Conservation (phyloP, 2,113 vertebrate species). For the Neolamprologus ventralis region DNA sequence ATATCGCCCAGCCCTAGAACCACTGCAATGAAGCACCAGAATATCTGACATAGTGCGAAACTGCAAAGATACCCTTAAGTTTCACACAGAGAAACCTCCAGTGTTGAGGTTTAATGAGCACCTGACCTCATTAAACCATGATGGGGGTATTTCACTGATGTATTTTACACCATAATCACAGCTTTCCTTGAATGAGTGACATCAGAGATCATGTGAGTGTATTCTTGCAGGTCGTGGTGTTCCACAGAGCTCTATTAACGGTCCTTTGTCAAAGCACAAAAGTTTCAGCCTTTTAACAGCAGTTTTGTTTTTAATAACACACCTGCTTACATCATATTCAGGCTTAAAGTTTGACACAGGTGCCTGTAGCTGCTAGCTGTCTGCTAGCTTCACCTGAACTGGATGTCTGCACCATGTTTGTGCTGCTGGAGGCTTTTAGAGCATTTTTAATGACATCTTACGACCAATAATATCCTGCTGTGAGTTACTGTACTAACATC, state of each 20-base stretch:
- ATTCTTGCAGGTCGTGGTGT: background rate
- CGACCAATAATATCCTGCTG: background rate
- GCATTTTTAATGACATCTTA: background rate
- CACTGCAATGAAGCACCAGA: background rate
- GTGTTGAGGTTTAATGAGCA: background rate
- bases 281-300: background rate
- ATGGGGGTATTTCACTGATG: background rate
- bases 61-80: background rate
- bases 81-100: background rate
- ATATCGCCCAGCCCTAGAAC: background rate
- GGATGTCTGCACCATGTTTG: background rate
- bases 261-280: background rate
- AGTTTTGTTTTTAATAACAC: background rate
- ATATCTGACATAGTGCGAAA: background rate
- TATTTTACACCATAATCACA: background rate
- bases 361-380: background rate
- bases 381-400: background rate
- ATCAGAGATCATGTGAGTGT: background rate
- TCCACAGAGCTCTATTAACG: background rate
- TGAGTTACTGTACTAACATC: background rate
- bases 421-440: background rate
- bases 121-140: background rate
- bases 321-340: background rate
- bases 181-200: background rate
- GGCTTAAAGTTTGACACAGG: background rate